Evolutionary conservation across 2,888 invertebrate genomes (phyloP), one percentile per base, ranked within the genome.

Genomic region (Thereva unica): DNA sequence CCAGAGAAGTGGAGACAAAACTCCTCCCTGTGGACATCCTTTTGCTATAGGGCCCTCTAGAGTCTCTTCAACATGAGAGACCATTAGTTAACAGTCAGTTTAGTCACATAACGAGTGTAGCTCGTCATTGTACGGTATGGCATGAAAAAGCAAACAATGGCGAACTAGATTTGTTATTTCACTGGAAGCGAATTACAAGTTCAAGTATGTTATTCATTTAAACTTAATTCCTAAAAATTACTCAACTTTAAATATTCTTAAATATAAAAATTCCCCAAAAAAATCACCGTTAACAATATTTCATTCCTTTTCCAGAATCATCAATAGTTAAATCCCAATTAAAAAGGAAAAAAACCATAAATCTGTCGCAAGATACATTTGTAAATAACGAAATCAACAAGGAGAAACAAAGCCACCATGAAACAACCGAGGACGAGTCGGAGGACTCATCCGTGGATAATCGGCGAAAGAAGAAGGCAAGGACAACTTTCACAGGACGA

Each of bases 401-500:
- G 44, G 56, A 67, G 12, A 67, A 59, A 49, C 66, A 64, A 4
- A 8, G 35, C 4, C 6, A 65, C 35, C 64, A 67, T 34, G 79
- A 80, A 71, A 78, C 77, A 4, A 79, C 78, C 42, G 86, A 86
- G 71, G 77, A 80, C 67, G 82, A 78, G 12, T 81, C 80, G 72
- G 76, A 78, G 71, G 78, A 84, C n/a, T 78, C 84, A 9, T 85
- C 85, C 70, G 83, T 83, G 5, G 86, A 86, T 71, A 82, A 80
- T 71, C 81, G 83, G 70, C 88, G 89, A 75, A 87, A 88, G 78
- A 92, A 92, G 82, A 97, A 96, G 78, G 95, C 96, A 0, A 83
- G 96, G 69, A 95, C 96, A 35, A 96, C 96, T 34, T 97, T 97
- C 83, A 96, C 95, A 0, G 97, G 97, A 2, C 82, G 95, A 59